Evolutionary conservation across 2,113 vertebrate species (phyloP), one percentile per base, ranked within the genome.

Genomic region (Limanda limanda): DNA sequence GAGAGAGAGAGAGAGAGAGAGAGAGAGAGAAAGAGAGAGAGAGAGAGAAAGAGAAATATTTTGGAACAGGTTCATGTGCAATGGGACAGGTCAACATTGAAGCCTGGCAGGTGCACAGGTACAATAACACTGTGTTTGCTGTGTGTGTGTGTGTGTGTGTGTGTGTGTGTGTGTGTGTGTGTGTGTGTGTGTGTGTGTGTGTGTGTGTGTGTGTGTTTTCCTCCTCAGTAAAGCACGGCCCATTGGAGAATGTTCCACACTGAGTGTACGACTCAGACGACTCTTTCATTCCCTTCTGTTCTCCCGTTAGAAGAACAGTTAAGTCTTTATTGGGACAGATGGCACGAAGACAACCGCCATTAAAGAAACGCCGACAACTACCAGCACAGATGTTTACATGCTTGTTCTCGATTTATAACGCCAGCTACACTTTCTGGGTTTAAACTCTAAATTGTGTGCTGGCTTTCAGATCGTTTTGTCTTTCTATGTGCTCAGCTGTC

Each of bases 81-180:
- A 51, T 18, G 48, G 52, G 52, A 21, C 71, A 79, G 74, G 63
- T 70, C 64, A 21, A 54, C 51, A 54, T 14, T 54, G 73, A 76
- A 74, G 70, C 58, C 62, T 52, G 57, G 76, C 84, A 88, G 86
- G 73, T 91, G 86, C 68, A 76, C 82, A 79, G 86, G 68, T 84
- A 92, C 86, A 91, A 86, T 81, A 78, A 81, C 64, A 77, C 76
- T 79, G 86, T 88, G 88, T 51, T 51, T 20, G 17, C 48, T 51
- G 73, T 74, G 71, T 61, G 17, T 62, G 73, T 79, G 72, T 60
- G 31, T 45, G 71, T 81, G 71, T 59, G 25, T 63, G 65, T 51
- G 45, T 73, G 74, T 42, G 55, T 64, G 70, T 81, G 71, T 59
- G 25, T 62, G 60, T 51, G 45, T 73, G 74, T 42, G 55, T 79